Conservation (phyloP, 2,113 vertebrate genomes). For the Nyctereutes procyonoides region DNA sequence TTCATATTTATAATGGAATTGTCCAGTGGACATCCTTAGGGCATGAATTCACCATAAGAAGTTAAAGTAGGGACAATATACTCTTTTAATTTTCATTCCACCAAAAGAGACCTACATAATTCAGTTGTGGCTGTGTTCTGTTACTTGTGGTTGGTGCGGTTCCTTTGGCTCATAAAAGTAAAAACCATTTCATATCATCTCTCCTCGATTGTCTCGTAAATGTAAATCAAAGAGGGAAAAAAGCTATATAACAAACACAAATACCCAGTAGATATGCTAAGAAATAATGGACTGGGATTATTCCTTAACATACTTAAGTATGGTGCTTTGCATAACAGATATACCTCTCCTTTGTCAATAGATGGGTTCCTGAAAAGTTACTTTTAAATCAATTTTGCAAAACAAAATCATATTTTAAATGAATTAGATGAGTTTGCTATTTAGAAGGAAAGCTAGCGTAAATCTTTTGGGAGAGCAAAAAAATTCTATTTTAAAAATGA, state of each 20-base stretch:
- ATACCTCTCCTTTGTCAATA: slow-evolving; percentile 50
- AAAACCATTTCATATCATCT: slow-evolving; percentile 63
- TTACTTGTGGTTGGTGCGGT: slow-evolving; percentile 55
- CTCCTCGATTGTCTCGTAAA: slow-evolving; percentile 64
- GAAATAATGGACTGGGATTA: slow-evolving; percentile 74
- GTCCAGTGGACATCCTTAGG: slow-evolving; percentile 33
- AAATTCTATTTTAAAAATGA: slow-evolving; percentile 58
- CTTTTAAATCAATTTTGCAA: slow-evolving; percentile 71
- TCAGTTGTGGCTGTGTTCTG: neutral
- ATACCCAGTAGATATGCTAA: slow-evolving; percentile 60
- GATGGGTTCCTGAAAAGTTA: slow-evolving; percentile 72
- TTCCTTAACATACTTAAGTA: slow-evolving; percentile 67
- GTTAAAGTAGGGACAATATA: slow-evolving; percentile 6
- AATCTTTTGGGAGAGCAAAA: slow-evolving; percentile 66
- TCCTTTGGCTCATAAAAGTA: slow-evolving; percentile 65
- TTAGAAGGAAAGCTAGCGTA: slow-evolving; percentile 61
- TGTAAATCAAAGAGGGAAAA: slow-evolving; percentile 55
- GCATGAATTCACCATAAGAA: slow-evolving; percentile 27
- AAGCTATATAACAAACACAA: slow-evolving; percentile 52
- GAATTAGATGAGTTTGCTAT: slow-evolving; percentile 62
- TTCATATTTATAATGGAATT: slow-evolving; percentile 15
- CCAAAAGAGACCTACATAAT: neutral
- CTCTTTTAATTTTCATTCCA: slow-evolving; percentile 27
- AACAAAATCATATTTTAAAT: slow-evolving; percentile 75
- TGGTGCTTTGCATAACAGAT: slow-evolving; percentile 63